A percentile compares a stretch with the other conserved stretches of the same genome.
These are phyloP conservation scores for Kobus ellipsiprymnus DNA, from an alignment of 2,113 vertebrate species.

Conservation along the genomic window DNA sequence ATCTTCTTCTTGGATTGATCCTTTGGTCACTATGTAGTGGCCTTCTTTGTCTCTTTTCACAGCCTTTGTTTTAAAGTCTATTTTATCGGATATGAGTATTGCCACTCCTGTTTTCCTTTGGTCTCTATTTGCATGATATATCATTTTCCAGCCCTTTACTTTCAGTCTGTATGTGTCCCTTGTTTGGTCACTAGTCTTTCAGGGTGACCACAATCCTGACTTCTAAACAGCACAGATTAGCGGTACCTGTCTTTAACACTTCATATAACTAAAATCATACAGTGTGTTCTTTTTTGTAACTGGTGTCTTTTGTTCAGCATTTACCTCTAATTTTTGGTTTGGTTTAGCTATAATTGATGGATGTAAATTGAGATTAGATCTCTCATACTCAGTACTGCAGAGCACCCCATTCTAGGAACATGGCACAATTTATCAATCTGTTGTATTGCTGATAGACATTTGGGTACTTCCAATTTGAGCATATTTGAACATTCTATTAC, in stretches of 20 bases:
- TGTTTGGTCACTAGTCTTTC: background rate
- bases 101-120: too few species aligned
- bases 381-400: background rate
- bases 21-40: too few species aligned
- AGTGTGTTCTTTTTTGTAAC: background rate
- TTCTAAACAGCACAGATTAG: background rate
- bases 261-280: background rate
- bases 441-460: background rate
- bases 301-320: background rate
- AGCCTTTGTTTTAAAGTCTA: too few species aligned
- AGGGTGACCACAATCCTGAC: background rate
- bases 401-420: background rate
- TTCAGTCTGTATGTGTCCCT: too few species aligned
- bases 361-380: background rate
- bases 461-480: background rate
- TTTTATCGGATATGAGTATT: too few species aligned
- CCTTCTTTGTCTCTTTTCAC: too few species aligned
- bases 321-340: background rate
- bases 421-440: background rate
- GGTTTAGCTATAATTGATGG: background rate
- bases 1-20: too few species aligned
- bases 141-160: too few species aligned
- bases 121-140: too few species aligned
- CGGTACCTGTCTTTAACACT: background rate
- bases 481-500: background rate